phyloP scores from a whole-genome alignment of 2,113 vertebrate genomes.

The Ochotona princeps region DNA sequence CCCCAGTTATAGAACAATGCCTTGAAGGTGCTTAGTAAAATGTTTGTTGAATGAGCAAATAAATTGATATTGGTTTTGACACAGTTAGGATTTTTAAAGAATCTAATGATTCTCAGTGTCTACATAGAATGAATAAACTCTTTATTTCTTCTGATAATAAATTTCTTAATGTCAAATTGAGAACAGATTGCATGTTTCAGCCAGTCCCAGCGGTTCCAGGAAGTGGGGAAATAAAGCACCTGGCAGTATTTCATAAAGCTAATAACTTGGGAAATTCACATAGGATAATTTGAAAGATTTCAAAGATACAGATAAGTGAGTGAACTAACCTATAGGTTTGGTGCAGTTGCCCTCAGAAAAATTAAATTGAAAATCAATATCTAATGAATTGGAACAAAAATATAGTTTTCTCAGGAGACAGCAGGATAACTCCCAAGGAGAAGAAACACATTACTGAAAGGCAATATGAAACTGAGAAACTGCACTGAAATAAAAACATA shows the following conservation, averaged over 20 bases:
- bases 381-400: neutral
- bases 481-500: neutral
- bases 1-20: neutral
- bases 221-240: neutral
- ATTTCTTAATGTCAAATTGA: constrained; percentile 3
- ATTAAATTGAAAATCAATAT: neutral
- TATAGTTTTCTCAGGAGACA: neutral
- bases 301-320: neutral
- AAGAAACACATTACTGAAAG: neutral
- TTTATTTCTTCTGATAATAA: neutral
- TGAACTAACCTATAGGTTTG: neutral
- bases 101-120: neutral
- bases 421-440: neutral
- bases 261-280: neutral
- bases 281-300: neutral
- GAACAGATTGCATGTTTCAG: neutral
- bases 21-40: neutral
- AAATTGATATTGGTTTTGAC: neutral
- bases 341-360: neutral
- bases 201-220: neutral
- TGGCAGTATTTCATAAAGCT: neutral
- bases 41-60: neutral
- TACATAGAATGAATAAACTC: neutral
- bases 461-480: neutral
- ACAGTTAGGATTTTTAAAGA: constrained; percentile 5